Base-by-base conservation (phyloP, 92 coral and sea anemone species). In the Plumapathes pennacea region DNA sequence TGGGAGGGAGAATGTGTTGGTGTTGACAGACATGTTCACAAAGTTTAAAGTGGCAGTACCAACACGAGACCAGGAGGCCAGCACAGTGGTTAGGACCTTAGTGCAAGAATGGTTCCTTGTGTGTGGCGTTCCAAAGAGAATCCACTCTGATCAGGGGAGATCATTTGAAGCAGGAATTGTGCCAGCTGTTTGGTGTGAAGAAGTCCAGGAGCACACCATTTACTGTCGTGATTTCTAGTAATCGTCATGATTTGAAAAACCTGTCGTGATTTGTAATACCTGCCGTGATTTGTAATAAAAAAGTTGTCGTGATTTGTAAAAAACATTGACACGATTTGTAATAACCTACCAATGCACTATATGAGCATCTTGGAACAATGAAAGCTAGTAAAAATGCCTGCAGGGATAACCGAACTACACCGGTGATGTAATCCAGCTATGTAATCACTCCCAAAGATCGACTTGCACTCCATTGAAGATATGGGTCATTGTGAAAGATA, bases 131-230 rank as follows among this genome's bases (percentile, higher is more conserved):
- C 76, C 76, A 7, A 22, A 68, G 66, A 1, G 66, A n/a, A 60
- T 80, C 54, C 86, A 80, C 66, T 72, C 86, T 12, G 81, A 80
- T 57, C 81, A 72, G 29, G 81, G 86, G n/a, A 54, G 74, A 17
- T 54, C 64, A 9, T 80, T 80, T 17, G 81, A 80, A 27, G 74
- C 74, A 5, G 74, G 86, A 71, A 11, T 49, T 79, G 23, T 79
- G 80, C 32, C 24, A 55, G 0, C 34, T 46, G 21, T 79, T 68
- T 21, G 30, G 30, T 2, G 25, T 55, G 19, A 55, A 55, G 62
- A 55, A 55, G 13, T 55, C 62, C 46, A 3, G 62, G 4, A 55
- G 45, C 18, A 55, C 62, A 0, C 62, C 62, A 1, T 52, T n/a
- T n/a, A n/a, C n/a, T n/a, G n/a, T n/a, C n/a, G n/a, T n/a, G n/a